These are phyloP conservation scores for Siphlonurus alternatus DNA, from an alignment of 2,888 invertebrate species.

Conservation along the genomic window DNA sequence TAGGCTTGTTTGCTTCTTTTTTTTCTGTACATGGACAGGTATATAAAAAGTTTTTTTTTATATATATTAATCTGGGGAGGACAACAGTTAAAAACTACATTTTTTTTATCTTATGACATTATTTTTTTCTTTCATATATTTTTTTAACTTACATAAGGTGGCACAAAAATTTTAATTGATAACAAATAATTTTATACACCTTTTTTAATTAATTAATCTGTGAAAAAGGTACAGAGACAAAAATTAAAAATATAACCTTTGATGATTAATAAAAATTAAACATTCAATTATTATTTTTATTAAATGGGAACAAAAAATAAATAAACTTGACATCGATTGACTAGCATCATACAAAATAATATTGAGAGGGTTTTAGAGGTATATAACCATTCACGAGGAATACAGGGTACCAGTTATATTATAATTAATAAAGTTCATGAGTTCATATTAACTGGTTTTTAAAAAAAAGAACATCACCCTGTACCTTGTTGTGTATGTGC, in stretches of 20 bases:
- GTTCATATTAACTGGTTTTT: neutral
- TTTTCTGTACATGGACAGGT: neutral
- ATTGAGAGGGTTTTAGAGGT: neutral
- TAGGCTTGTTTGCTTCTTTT: neutral
- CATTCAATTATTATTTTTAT: too few relatives aligned
- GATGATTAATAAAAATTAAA: neutral
- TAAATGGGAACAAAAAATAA: neutral
- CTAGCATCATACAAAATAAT: neutral
- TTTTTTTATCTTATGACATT: neutral
- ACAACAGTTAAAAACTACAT: slow-evolving; percentile 2
- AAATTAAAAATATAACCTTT: neutral
- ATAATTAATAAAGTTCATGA: neutral
- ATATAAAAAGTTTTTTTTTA: neutral
- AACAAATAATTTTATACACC: neutral
- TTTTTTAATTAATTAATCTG: neutral
- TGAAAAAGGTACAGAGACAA: neutral
- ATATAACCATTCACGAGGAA: neutral
- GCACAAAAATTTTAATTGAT: neutral
- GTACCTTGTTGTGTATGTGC: neutral
- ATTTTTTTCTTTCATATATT: neutral
- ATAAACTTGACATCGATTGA: neutral
- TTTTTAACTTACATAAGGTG: neutral
- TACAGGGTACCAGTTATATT: neutral
- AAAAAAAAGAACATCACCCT: neutral
- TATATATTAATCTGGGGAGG: neutral